These are phyloP conservation scores for Odontomyia ornata DNA, from an alignment of 2,888 invertebrate species.

Conservation along the genomic window DNA sequence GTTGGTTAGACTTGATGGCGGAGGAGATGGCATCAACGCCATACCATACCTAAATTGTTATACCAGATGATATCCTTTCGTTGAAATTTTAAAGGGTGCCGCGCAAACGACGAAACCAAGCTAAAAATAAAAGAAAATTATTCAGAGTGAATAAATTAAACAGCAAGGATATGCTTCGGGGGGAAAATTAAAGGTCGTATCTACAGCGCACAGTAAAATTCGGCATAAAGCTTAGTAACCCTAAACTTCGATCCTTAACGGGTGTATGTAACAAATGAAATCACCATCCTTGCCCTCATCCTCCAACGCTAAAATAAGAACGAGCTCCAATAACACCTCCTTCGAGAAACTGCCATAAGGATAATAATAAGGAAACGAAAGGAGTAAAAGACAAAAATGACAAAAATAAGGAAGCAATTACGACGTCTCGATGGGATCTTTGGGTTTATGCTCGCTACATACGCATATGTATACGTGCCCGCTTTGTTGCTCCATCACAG, in stretches of 20 bases:
- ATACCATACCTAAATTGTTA: slow-evolving; percentile 17
- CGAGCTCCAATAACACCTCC: neutral
- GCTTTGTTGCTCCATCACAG: too few species aligned
- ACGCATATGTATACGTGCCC: neutral
- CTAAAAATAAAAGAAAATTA: too few species aligned
- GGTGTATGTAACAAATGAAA: neutral
- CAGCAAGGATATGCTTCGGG: too few species aligned
- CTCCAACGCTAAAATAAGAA: neutral
- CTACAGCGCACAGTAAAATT: too few species aligned
- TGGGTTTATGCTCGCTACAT: slow-evolving; percentile 36
- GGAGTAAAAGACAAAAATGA: slow-evolving; percentile 42
- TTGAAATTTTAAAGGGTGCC: slow-evolving; percentile 40
- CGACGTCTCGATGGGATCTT: slow-evolving; percentile 56
- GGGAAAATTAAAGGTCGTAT: too few species aligned
- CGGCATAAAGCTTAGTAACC: neutral
- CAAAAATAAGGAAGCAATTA: slow-evolving; percentile 52
- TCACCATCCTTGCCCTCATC: neutral
- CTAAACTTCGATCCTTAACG: neutral
- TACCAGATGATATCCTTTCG: slow-evolving; percentile 30
- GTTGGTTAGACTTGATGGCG: neutral
- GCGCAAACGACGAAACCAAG: neutral
- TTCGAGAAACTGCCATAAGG: neutral
- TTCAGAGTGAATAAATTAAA: neutral
- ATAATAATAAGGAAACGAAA: slow-evolving; percentile 47
- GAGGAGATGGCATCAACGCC: neutral